These are phyloP conservation scores for Bovichtus variegatus DNA, from an alignment of 2,797 vertebrate species.

Conservation along the genomic window DNA sequence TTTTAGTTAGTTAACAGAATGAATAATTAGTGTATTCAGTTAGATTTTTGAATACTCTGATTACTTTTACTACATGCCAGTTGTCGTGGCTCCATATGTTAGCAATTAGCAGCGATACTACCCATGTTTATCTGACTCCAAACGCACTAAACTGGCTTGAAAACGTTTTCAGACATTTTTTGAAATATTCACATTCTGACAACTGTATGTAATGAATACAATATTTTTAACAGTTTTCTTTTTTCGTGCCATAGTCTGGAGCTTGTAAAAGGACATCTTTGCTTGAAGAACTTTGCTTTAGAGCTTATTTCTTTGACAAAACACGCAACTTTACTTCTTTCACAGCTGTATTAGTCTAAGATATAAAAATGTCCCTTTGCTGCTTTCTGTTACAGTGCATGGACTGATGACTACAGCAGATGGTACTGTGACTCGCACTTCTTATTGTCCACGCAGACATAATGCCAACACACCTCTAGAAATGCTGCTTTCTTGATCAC, in stretches of 20 bases:
- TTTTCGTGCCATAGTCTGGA: not conserved
- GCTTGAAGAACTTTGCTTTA: not conserved
- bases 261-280: not conserved
- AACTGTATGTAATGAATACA: not conserved
- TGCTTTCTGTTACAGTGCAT: constrained; percentile 7
- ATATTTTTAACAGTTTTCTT: not conserved
- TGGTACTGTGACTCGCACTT: constrained; percentile 12
- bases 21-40: too few relatives aligned
- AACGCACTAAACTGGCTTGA: too few relatives aligned
- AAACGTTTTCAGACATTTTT: not conserved
- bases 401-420: constrained; percentile 40
- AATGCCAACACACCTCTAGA: constrained; percentile 11
- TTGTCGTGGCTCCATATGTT: too few relatives aligned
- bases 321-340: constrained; percentile 3
- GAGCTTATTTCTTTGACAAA: constrained; percentile 24
- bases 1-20: too few relatives aligned
- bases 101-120: too few relatives aligned
- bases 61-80: too few relatives aligned
- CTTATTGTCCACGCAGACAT: constrained; percentile 6
- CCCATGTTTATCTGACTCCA: too few relatives aligned
- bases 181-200: not conserved
- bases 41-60: too few relatives aligned
- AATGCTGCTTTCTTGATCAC: constrained; percentile 2
- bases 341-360: constrained; percentile 40
- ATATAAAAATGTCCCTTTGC: constrained; percentile 31